Evolutionary conservation across 2,797 vertebrate species (phyloP), one percentile per base, ranked within the genome.

Genomic region (Ficedula albicollis): DNA sequence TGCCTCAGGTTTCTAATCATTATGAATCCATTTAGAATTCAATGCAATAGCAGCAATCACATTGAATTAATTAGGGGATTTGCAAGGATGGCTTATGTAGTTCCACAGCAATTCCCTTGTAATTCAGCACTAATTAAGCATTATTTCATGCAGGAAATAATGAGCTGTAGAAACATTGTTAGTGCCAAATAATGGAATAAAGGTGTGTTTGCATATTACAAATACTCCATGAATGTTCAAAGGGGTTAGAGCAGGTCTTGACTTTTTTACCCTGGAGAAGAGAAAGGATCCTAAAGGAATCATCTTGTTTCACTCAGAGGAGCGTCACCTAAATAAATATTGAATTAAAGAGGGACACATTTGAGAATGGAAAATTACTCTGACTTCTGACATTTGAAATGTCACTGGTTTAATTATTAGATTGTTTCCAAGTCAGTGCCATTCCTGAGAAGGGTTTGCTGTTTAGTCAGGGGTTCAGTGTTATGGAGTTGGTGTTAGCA

Each of bases 81-180:
- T 84, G 49, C 81, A 93, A 93, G 86, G 74, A 94, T 81, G 86
- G 91, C 74, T 96, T 94, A 49, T 92, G 91, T 85, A 93, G 87
- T 95, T 96, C 84, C 68, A 78, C 76, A 92, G 81, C 91, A 92
- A 95, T 96, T 95, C 94, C 62, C 48, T 93, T 92, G 94, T 96
- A 96, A 91, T 96, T 96, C 96, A 89, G 87, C 89, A 68, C 92
- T 96, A 97, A 97, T 97, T 97, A 96, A 92, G 66, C 63, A 54
- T 93, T 96, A 96, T 96, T 97, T 97, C 91, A 94, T 94, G 90
- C 91, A 92, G 89, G 95, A 96, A 97, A 97, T 96, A 96, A 97
- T 95, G 96, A 97, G 96, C 94, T 96, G 80, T 94, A 85, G 97
- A 95, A 97, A 96, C 87, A 91, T 6, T 90, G 84, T 96, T 96